phyloP scores from a whole-genome alignment of 2,113 vertebrate genomes.

The Ammodytes marinus region DNA sequence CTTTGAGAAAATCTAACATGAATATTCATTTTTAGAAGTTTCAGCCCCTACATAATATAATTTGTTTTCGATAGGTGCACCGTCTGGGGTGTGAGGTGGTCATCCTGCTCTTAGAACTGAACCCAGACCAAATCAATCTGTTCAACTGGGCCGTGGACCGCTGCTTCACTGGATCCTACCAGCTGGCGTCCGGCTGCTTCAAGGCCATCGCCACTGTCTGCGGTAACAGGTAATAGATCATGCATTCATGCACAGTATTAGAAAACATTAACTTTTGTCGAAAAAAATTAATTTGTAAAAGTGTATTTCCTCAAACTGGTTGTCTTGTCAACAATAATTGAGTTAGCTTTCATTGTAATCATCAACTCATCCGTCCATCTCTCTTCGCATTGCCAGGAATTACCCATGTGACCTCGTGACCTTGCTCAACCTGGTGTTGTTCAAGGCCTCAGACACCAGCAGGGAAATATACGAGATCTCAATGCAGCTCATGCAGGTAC shows the following conservation, averaged over 20 bases:
- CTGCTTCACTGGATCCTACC: conserved; percentile 97
- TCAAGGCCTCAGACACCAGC: conserved; percentile 98
- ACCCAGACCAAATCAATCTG: conserved; percentile 97
- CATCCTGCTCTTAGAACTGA: conserved; percentile 94
- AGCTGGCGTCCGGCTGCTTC: conserved; percentile 97
- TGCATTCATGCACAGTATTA: no score
- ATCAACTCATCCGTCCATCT: background rate
- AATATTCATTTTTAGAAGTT: background rate
- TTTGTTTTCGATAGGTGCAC: conserved; percentile 88
- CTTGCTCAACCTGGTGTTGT: conserved; percentile 95
- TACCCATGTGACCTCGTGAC: conserved; percentile 98
- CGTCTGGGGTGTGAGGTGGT: conserved; percentile 98
- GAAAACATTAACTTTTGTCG: no score
- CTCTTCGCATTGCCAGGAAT: conserved; percentile 85
- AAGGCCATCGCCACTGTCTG: conserved; percentile 99
- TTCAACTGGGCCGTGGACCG: conserved; percentile 99
- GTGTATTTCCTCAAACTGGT: background rate
- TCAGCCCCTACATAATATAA: background rate
- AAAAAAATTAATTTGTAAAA: background rate
- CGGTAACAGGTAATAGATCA: conserved; percentile 90
- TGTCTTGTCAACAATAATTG: background rate
- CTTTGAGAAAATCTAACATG: background rate
- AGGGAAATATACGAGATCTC: conserved; percentile 99
- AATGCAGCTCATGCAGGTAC: conserved; percentile 99
- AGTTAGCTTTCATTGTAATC: background rate